Conservation (phyloP, 2,113 vertebrate species). For the Podarcis cretensis region DNA sequence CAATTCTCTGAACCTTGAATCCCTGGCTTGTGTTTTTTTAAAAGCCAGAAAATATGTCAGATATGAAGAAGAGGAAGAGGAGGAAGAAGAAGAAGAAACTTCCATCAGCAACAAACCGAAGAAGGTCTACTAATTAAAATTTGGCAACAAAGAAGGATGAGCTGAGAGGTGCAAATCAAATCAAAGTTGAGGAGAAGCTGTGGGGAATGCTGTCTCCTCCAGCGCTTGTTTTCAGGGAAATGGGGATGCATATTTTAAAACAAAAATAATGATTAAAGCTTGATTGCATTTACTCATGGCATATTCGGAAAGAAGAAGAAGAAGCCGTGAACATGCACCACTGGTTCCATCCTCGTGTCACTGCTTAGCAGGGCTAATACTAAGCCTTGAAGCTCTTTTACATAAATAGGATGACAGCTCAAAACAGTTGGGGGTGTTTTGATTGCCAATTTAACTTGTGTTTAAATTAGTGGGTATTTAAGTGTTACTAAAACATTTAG, state of each 20-base stretch:
- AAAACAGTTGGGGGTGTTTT: slow-evolving; percentile 54
- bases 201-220: slow-evolving; percentile 46
- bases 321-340: slow-evolving; percentile 34
- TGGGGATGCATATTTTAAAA: slow-evolving; percentile 40
- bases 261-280: slow-evolving; percentile 61
- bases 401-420: slow-evolving; percentile 57
- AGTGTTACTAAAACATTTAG: slow-evolving; percentile 67
- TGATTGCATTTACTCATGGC: slow-evolving; percentile 39
- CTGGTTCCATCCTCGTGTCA: slow-evolving; percentile 39
- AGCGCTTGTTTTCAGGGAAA: slow-evolving; percentile 51
- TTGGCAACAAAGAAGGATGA: slow-evolving; percentile 50
- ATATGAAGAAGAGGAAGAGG: background rate
- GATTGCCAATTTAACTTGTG: slow-evolving; percentile 69
- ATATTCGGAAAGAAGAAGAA: background rate
- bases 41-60: slow-evolving; percentile 45
- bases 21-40: slow-evolving; percentile 36
- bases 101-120: slow-evolving; percentile 22
- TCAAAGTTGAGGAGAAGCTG: slow-evolving; percentile 53
- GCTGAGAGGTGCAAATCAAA: slow-evolving; percentile 59
- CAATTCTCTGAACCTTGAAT: slow-evolving; percentile 1
- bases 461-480: slow-evolving; percentile 73
- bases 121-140: slow-evolving; percentile 48
- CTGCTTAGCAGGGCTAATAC: slow-evolving; percentile 39
- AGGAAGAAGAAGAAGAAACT: background rate
- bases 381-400: slow-evolving; percentile 58